phyloP scores from a whole-genome alignment of 1,140 invertebrate species.

The Argopecten irradians region DNA sequence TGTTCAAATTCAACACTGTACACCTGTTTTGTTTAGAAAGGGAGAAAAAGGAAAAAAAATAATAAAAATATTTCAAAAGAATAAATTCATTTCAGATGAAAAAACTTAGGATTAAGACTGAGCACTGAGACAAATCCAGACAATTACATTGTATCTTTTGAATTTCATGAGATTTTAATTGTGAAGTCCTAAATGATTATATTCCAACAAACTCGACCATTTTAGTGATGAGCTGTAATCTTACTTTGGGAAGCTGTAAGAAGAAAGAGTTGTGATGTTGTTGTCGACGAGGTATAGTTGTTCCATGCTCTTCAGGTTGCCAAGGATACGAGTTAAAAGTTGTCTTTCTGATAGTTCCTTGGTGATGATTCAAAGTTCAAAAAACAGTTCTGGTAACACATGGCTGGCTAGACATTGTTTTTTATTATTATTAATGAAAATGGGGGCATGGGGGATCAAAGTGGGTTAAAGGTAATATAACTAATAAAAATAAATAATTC shows the following conservation, averaged over 20 bases:
- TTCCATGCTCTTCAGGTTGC: conserved; percentile 49
- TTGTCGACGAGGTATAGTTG: conserved; percentile 65
- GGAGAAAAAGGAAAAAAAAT: neutral
- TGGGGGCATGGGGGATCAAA: conserved; percentile 50
- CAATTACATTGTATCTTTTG: too few species aligned
- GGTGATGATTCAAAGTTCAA: too few species aligned
- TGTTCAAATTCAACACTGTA: conserved; percentile 63
- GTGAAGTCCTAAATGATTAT: too few species aligned
- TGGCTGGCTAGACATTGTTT: conserved; percentile 64
- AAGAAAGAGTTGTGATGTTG: conserved; percentile 49
- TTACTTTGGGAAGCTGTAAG: conserved; percentile 61
- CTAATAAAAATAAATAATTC: too few species aligned
- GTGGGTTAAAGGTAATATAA: too few species aligned
- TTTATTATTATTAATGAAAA: too few species aligned
- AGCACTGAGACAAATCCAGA: too few species aligned
- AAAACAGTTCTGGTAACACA: conserved; percentile 65
- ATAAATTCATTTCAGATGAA: too few species aligned
- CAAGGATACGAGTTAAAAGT: conserved; percentile 60
- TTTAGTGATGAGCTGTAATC: neutral
- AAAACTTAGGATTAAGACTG: too few species aligned
- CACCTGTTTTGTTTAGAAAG: conserved; percentile 59
- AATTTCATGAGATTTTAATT: too few species aligned
- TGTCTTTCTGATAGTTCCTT: conserved; percentile 63
- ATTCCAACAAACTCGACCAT: too few species aligned
- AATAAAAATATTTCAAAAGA: too few species aligned